Evolutionary conservation across 2,113 vertebrate genomes (phyloP), one percentile per base, ranked within the genome.

Genomic region (Xiphophorus couchianus): DNA sequence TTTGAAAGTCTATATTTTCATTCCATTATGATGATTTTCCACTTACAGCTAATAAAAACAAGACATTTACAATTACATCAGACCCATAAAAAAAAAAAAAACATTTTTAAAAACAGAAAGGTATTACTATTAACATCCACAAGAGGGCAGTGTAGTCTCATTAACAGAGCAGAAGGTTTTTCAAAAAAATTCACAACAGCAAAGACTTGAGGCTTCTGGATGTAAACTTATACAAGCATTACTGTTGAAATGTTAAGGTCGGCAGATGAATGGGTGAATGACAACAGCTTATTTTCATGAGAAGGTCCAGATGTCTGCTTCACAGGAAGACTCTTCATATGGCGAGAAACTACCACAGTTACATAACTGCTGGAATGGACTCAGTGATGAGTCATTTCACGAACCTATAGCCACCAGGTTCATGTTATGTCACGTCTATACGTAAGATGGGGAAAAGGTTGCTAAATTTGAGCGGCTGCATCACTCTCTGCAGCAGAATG

Each of bases 341-440:
- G 12, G 68, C 68, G 67, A 74, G 71, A 77, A 76, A 71, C 54
- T 67, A 73, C 62, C 67, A 51, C 5, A 58, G 67, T 93, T 93
- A 88, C 61, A 74, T 85, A 92, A 93, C 81, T 64, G n/a, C 25
- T 12, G 74, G 29, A 76, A 86, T 76, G 83, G 25, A 61, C 80
- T 76, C 75, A 81, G 12, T 71, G 67, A 85, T 91, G 89, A 93
- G 66, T 92, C 89, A 92, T 78, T 77, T 77, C 48, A 83, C 77
- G 77, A 39, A 88, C 64, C 68, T 27, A 30, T 60, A 87, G 80
- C 78, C 66, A 72, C 58, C 42, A 60, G 78, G 62, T 48, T 35
- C 14, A 61, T 60, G 10, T 27, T 35, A 70, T 74, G 65, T 81
- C 67, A 73, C 14, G 63, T 76, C 62, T 3, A 65, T 25, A 11